phyloP scores from a whole-genome alignment of 2,797 vertebrate species.

The Darevskia mixta region DNA sequence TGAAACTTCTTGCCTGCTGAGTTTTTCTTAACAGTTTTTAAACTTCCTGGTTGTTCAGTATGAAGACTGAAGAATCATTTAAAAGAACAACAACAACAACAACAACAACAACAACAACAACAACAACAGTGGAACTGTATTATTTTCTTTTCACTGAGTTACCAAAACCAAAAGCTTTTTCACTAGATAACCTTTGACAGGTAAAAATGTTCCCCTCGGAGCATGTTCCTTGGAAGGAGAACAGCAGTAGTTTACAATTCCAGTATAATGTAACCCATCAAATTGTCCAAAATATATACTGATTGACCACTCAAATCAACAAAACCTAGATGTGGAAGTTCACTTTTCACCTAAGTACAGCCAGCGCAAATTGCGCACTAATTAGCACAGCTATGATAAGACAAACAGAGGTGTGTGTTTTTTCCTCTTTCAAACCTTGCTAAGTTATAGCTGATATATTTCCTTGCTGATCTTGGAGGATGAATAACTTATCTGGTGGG shows the following conservation, averaged over 20 bases:
- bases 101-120: background rate
- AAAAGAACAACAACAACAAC: background rate
- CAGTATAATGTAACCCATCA: background rate
- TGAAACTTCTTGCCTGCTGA: background rate
- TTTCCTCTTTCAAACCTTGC: background rate
- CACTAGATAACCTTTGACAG: conserved; percentile 1
- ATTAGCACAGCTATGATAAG: background rate
- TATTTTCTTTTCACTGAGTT: background rate
- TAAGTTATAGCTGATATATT: background rate
- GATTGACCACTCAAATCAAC: background rate
- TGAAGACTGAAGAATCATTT: background rate
- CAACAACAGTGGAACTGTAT: background rate
- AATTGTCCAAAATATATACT: background rate
- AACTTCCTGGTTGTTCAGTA: background rate
- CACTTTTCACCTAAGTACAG: background rate
- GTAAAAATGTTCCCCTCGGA: background rate
- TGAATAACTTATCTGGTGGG: background rate
- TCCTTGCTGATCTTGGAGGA: background rate
- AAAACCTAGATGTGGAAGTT: too few relatives aligned
- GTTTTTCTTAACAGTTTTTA: background rate
- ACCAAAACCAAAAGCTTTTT: background rate
- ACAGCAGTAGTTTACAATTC: background rate
- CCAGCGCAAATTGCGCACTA: background rate
- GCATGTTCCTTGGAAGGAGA: background rate
- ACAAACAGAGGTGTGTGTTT: too few relatives aligned